These are phyloP conservation scores for Lamprologus ornatipinnis DNA, from an alignment of 2,113 vertebrate genomes.

Conservation along the genomic window DNA sequence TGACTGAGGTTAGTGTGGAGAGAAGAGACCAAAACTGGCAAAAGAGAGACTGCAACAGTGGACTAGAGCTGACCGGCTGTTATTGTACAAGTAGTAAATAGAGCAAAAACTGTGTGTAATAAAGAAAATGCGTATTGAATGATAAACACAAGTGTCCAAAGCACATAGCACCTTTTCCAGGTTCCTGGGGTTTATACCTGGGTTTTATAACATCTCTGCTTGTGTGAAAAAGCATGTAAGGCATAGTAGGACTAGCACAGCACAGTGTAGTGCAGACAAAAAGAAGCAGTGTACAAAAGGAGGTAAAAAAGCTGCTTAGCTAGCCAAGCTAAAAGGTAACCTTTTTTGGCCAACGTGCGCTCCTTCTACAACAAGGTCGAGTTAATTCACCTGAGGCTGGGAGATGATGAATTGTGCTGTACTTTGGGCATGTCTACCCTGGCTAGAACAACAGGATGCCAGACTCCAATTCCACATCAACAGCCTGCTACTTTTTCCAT, in stretches of 20 bases:
- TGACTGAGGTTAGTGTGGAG: background rate
- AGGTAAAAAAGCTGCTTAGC: background rate
- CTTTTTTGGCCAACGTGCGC: background rate
- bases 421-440: background rate
- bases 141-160: background rate
- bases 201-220: background rate
- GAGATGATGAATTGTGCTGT: background rate
- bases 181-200: background rate
- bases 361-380: background rate
- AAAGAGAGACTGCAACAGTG: background rate
- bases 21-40: background rate
- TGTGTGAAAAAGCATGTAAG: background rate
- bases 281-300: background rate
- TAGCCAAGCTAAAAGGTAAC: background rate
- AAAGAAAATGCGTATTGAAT: background rate
- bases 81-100: background rate
- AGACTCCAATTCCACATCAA: background rate
- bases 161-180: background rate
- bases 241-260: background rate
- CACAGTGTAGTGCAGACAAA: background rate
- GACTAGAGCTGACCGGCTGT: background rate
- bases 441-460: background rate
- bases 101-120: background rate
- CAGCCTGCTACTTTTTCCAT: background rate
- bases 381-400: background rate